Percentiles rank a stretch among this genome's conserved stretches.
Conservation (phyloP, 64 coral and sea anemone genomes). For the Stichodactyla helianthus region DNA sequence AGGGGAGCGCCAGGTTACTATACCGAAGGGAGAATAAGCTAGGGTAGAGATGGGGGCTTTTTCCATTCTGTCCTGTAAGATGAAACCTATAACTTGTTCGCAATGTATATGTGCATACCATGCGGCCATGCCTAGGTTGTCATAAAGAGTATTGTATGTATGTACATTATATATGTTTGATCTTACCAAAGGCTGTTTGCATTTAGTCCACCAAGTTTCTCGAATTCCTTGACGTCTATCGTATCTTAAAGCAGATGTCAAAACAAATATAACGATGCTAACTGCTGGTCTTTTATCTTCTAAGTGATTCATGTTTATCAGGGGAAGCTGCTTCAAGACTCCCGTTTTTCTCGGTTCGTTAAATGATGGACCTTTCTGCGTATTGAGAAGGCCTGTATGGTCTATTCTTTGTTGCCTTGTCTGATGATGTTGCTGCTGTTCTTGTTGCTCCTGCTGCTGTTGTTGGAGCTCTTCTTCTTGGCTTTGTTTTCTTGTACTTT, state of each 20-base stretch:
- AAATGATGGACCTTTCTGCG: background rate
- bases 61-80: too few relatives aligned
- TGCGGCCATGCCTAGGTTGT: too few relatives aligned
- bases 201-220: constrained; percentile 18
- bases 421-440: background rate
- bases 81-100: too few relatives aligned
- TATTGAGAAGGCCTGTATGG: background rate
- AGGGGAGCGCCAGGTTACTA: too few relatives aligned
- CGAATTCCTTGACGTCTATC: constrained; percentile 18
- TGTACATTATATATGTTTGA: too few relatives aligned
- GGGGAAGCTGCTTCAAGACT: constrained; percentile 5
- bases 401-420: background rate
- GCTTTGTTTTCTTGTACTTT: too few relatives aligned
- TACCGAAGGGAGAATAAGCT: too few relatives aligned
- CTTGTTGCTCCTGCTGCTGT: background rate
- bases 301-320: constrained; percentile 12
- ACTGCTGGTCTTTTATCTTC: background rate
- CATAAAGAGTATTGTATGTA: too few relatives aligned
- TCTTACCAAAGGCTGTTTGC: constrained; percentile 10
- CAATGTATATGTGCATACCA: too few relatives aligned
- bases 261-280: constrained; percentile 12
- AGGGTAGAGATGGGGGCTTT: too few relatives aligned
- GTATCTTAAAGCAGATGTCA: background rate
- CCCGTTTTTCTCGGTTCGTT: background rate
- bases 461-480: too few relatives aligned